Percentiles rank a stretch among this genome's conserved stretches.
Evolutionary conservation across 2,113 vertebrate species (phyloP).

Genomic region (Mus spicilegus): DNA sequence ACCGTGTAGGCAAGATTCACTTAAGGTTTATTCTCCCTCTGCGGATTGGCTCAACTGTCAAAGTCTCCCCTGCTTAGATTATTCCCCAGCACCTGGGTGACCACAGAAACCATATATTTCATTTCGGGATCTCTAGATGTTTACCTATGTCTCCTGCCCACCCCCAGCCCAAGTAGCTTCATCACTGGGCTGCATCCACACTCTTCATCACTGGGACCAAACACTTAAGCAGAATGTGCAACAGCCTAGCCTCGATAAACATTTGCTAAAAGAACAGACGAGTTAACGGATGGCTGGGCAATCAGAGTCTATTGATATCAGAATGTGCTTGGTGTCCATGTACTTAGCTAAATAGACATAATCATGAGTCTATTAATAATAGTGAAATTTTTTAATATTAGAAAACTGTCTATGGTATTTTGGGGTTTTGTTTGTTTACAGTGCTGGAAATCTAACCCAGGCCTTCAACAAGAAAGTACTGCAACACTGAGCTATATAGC

Average conservation of each 20-base stretch:
- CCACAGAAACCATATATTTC: not conserved
- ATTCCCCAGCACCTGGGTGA: not conserved
- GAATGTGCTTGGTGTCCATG: not conserved
- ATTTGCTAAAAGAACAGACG: not conserved
- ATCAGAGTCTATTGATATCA: not conserved
- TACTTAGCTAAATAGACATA: not conserved
- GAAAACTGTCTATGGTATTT: not conserved
- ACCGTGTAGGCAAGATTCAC: not conserved
- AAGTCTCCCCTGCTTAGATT: not conserved
- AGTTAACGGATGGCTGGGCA: not conserved
- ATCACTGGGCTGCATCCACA: not conserved
- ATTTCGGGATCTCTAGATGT: too few species aligned
- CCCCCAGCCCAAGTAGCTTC: not conserved
- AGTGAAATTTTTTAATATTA: not conserved
- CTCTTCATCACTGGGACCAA: not conserved
- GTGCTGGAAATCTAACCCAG: not conserved
- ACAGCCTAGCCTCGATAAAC: not conserved
- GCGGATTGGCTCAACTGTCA: not conserved
- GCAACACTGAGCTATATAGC: not conserved
- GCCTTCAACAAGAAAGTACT: not conserved
- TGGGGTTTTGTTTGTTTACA: not conserved
- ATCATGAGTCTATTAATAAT: conserved; percentile 16
- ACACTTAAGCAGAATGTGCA: not conserved
- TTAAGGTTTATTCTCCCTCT: not conserved
- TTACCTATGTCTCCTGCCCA: not conserved